Evolutionary conservation across 1,140 invertebrate genomes (phyloP).

Genomic region (Charaxes varanes): DNA sequence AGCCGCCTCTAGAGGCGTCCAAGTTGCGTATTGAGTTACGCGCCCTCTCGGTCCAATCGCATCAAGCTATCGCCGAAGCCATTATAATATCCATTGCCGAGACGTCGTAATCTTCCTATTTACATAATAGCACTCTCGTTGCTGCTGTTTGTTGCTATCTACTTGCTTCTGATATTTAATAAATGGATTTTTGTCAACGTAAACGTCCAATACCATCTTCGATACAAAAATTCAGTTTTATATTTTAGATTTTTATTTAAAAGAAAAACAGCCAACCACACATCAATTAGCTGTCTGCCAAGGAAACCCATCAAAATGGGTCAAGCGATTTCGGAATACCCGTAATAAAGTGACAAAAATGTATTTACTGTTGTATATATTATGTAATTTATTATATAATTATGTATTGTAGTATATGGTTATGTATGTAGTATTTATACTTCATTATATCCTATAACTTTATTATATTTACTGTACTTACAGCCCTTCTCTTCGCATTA

Average conservation of each 20-base stretch:
- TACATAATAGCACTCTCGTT: slow-evolving; percentile 45
- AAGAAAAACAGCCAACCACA: not conserved
- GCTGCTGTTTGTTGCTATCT: slow-evolving; percentile 7
- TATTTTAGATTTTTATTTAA: not conserved
- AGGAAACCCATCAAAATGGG: too few species aligned
- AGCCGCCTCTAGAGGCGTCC: slow-evolving; percentile 34
- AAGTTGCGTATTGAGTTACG: slow-evolving; percentile 65
- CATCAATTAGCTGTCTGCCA: not conserved
- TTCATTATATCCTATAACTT: too few species aligned
- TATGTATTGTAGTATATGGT: too few species aligned
- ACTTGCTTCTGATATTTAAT: slow-evolving; percentile 6
- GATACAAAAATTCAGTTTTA: not conserved
- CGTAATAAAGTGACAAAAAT: too few species aligned
- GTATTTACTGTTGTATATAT: too few species aligned
- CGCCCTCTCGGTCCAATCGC: slow-evolving; percentile 45
- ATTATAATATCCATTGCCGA: slow-evolving; percentile 48
- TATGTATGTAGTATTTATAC: too few species aligned
- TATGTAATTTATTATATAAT: too few species aligned
- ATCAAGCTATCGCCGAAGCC: slow-evolving; percentile 31
- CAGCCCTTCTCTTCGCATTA: too few species aligned
- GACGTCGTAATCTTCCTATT: slow-evolving; percentile 48
- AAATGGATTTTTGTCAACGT: slow-evolving; percentile 6
- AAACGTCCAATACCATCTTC: not conserved
- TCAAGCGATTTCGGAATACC: too few species aligned
- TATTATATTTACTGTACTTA: too few species aligned